Percentiles rank a stretch among this genome's conserved stretches.
These are phyloP conservation scores for Antedon mediterranea DNA, from an alignment of 53 echinoderm and acorn worm genomes.

Conservation along the genomic window DNA sequence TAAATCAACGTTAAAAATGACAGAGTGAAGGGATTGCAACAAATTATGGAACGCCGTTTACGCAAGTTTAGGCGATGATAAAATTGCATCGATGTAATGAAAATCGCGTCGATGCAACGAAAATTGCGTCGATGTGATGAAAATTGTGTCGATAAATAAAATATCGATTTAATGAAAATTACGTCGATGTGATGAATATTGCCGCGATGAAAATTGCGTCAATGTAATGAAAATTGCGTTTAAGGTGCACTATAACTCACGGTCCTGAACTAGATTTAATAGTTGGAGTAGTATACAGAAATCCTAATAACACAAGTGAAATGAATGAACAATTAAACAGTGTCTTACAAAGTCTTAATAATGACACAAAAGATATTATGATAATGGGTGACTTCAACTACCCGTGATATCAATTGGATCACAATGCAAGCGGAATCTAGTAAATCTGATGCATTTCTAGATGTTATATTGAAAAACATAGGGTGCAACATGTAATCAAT, in stretches of 20 bases:
- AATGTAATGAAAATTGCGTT: too few species aligned
- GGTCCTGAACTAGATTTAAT: conserved; percentile 7
- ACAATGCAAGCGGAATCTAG: conserved; percentile 1
- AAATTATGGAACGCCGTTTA: too few species aligned
- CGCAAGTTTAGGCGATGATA: too few species aligned
- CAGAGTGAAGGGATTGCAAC: too few species aligned
- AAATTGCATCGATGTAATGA: too few species aligned
- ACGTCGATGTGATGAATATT: too few species aligned
- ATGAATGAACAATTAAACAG: conserved; percentile 14
- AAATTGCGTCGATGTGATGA: too few species aligned
- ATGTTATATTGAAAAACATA: conserved; percentile 7
- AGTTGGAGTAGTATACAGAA: conserved; percentile 26
- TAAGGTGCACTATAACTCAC: conserved; percentile 5
- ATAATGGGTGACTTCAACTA: conserved; percentile 7
- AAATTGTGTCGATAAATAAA: too few species aligned
- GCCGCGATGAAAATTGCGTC: too few species aligned
- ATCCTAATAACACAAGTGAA: background rate
- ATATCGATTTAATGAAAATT: too few species aligned
- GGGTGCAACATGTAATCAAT: conserved; percentile 18
- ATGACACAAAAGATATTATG: conserved; percentile 11
- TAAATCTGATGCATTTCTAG: conserved; percentile 18
- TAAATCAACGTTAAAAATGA: too few species aligned
- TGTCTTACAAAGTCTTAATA: background rate
- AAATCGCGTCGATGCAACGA: too few species aligned
- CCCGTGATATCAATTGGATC: conserved; percentile 26